These are phyloP conservation scores for Caretta caretta DNA, from an alignment of 2,113 vertebrate species.

Conservation along the genomic window DNA sequence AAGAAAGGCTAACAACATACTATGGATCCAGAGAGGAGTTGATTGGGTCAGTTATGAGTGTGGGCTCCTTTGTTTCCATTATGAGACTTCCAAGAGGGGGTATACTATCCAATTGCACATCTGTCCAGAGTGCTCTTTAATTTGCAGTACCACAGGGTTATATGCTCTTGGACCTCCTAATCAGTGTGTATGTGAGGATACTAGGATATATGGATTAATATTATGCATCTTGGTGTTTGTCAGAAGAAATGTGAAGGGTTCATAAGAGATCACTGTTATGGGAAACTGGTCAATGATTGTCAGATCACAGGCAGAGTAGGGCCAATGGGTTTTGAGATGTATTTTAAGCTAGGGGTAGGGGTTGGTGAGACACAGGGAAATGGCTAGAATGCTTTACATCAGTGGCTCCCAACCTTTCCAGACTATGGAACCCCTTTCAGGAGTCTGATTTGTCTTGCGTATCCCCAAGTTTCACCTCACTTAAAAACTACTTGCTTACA, in stretches of 20 bases:
- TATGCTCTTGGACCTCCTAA: neutral
- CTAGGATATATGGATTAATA: neutral
- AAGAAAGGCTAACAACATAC: neutral
- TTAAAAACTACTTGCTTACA: no score
- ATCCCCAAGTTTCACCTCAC: no score
- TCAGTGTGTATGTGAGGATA: neutral
- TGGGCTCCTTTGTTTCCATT: neutral
- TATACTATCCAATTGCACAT: neutral
- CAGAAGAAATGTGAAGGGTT: neutral
- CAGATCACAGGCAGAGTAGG: neutral
- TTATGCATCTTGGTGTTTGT: neutral
- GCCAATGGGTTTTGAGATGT: neutral
- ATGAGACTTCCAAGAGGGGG: neutral
- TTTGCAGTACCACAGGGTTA: neutral
- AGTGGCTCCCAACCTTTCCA: no score
- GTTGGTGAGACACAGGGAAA: neutral
- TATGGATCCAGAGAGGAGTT: neutral
- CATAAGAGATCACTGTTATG: neutral
- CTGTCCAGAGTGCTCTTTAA: neutral
- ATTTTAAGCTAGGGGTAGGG: neutral
- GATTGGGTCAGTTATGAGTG: neutral
- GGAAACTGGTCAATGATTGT: neutral
- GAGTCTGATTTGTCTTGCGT: no score
- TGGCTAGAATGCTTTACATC: neutral
- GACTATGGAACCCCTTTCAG: no score